Evolutionary conservation across 1,140 invertebrate genomes (phyloP).

Genomic region (Plectrocnemia conspersa): DNA sequence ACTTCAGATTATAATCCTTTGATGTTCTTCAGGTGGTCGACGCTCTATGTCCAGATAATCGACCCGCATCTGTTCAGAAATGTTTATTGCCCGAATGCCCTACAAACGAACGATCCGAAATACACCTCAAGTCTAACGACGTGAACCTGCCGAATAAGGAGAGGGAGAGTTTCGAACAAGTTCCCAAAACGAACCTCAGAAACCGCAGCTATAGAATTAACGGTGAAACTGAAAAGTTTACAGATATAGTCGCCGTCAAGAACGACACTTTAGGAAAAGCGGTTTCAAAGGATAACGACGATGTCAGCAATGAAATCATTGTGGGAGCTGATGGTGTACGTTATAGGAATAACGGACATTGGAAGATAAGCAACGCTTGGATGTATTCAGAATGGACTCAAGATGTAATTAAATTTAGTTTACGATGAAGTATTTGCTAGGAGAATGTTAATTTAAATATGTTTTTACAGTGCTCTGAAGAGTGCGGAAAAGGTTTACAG

Average conservation of each 20-base stretch:
- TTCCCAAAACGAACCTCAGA: background rate
- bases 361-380: slow-evolving; percentile 30
- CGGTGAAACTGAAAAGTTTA: slow-evolving; percentile 25
- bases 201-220: slow-evolving; percentile 16
- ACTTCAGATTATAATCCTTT: background rate
- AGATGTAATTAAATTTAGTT: slow-evolving; percentile 23
- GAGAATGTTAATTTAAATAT: background rate
- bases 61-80: slow-evolving; percentile 21
- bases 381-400: slow-evolving; percentile 35
- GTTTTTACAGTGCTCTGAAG: slow-evolving; percentile 50
- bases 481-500: slow-evolving; percentile 62
- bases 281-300: slow-evolving; percentile 3
- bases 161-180: background rate
- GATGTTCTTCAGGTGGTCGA: slow-evolving; percentile 18
- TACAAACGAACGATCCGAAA: slow-evolving; percentile 6
- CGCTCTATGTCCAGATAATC: slow-evolving; percentile 24
- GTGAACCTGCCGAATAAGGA: slow-evolving; percentile 1
- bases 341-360: slow-evolving; percentile 18
- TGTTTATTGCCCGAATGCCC: slow-evolving; percentile 22
- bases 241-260: slow-evolving; percentile 6
- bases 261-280: slow-evolving; percentile 16
- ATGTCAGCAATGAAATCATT: slow-evolving; percentile 29
- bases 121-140: slow-evolving; percentile 14
- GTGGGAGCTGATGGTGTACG: slow-evolving; percentile 8
- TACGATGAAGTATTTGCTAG: background rate